These are phyloP conservation scores for Eristalis tenax DNA, from an alignment of 2,888 invertebrate genomes.

Conservation along the genomic window DNA sequence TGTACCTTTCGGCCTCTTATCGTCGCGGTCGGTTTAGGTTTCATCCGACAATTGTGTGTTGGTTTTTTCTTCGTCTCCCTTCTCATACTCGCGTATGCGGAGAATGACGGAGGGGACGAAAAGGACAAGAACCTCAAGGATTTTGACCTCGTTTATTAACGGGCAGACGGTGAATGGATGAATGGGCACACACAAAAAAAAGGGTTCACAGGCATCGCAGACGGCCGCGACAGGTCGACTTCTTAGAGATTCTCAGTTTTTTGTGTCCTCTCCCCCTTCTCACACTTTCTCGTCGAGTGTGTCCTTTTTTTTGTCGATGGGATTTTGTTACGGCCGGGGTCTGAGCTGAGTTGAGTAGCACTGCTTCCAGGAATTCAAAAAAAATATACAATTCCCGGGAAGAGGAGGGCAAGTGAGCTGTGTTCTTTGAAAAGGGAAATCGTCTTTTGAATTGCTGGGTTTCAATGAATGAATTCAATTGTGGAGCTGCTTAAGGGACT, in stretches of 20 bases:
- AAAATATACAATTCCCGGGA: slow-evolving; percentile 14
- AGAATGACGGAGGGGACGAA: slow-evolving; percentile 25
- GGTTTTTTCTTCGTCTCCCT: neutral
- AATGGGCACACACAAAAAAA: neutral
- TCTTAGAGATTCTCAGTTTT: slow-evolving; percentile 30
- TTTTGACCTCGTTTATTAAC: slow-evolving; percentile 77
- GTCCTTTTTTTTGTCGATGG: slow-evolving; percentile 11
- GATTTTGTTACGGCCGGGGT: slow-evolving; percentile 4
- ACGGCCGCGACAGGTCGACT: slow-evolving; percentile 53
- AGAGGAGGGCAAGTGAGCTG: neutral
- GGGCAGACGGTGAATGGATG: slow-evolving; percentile 55
- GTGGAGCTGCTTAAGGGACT: neutral
- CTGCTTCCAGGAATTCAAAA: slow-evolving; percentile 42
- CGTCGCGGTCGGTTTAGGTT: slow-evolving; percentile 33
- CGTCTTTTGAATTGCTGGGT: neutral
- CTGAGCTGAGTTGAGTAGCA: slow-evolving; percentile 8
- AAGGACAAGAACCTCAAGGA: slow-evolving; percentile 80
- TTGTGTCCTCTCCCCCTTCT: slow-evolving; percentile 70
- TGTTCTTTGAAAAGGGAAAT: neutral
- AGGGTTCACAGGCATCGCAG: slow-evolving; percentile 38
- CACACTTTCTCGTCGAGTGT: neutral
- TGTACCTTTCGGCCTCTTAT: slow-evolving; percentile 42
- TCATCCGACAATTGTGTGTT: slow-evolving; percentile 27
- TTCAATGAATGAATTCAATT: neutral
- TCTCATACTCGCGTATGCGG: neutral